Evolutionary conservation across 92 coral and sea anemone species (phyloP), one percentile per base, ranked within the genome.

Genomic region (Phenganax subtilis): DNA sequence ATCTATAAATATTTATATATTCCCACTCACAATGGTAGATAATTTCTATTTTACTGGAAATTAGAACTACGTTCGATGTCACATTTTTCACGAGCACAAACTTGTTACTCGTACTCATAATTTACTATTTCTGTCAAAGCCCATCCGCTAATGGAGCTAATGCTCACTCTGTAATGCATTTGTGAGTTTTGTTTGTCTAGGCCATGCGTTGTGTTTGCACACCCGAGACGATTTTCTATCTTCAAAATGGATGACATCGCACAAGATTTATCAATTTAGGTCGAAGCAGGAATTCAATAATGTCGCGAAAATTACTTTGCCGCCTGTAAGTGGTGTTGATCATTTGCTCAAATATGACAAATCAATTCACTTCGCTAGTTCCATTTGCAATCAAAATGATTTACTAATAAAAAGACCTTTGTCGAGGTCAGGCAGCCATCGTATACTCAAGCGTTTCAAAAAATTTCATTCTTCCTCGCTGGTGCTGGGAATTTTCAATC

Each of bases 101-200:
- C 47, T 0, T 37, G 0, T 37, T 37, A 37, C 47, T 37, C 47
- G 47, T 37, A 37, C 47, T 37, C 47, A 37, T 37, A 37, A 37
- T 37, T 37, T 37, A 37, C 47, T 37, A 37, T 37, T 37, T 2
- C 47, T 37, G 5, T 37, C 47, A 37, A 2, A 1, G 2, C 3
- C 47, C 47, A 37, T 37, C 3, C 2, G 5, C 47, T 37, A 37
- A 20, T 12, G 65, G 0, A 65, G 27, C 31, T 65, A 37, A 37
- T 37, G 47, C 47, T 37, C 52, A 51, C 77, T 52, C 52, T 55
- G 52, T 55, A 28, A 75, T 27, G 80, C 64, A 51, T 72, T 57
- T 28, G 11, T 75, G 51, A 75, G 80, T n/a, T 57, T 58, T 76
- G 69, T 76, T 76, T 76, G 81, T 57, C 12, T 6, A 76, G 10